phyloP scores from a whole-genome alignment of 2,113 vertebrate species.

The Zeus faber region DNA sequence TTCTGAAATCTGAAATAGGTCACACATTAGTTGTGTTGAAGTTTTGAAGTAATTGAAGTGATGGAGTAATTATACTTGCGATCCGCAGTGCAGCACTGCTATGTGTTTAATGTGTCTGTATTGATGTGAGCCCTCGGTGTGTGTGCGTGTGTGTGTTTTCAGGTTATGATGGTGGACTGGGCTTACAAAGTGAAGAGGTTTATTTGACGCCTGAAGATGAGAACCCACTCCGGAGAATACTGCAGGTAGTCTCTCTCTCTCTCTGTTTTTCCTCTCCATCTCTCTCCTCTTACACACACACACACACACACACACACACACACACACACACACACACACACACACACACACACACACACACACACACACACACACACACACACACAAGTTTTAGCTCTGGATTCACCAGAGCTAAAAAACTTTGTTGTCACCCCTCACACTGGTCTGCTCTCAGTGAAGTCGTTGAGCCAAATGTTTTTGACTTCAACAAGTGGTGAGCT shows the following conservation, averaged over 20 bases:
- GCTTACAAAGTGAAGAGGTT: conserved; percentile 71
- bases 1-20: too few relatives aligned
- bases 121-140: conserved; percentile 9
- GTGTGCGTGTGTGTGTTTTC: conserved; percentile 36
- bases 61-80: too few relatives aligned
- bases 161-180: conserved; percentile 70
- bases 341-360: conserved; percentile 9
- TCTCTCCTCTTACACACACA: conserved; percentile 11
- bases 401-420: conserved; percentile 53
- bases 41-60: too few relatives aligned
- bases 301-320: not conserved
- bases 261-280: conserved; percentile 3
- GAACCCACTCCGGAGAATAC: conserved; percentile 78
- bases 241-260: conserved; percentile 68
- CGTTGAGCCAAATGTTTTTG: conserved; percentile 13
- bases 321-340: too few relatives aligned
- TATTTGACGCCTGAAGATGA: conserved; percentile 73
- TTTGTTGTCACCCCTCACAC: conserved; percentile 29
- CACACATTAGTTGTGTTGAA: too few relatives aligned
- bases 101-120: conserved; percentile 26
- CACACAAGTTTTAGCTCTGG: conserved; percentile 46
- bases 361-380: not conserved
- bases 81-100: too few relatives aligned
- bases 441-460: conserved; percentile 12
- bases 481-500: not conserved